Conservation (phyloP, 1,140 invertebrate species). For the Ostrea edulis region DNA sequence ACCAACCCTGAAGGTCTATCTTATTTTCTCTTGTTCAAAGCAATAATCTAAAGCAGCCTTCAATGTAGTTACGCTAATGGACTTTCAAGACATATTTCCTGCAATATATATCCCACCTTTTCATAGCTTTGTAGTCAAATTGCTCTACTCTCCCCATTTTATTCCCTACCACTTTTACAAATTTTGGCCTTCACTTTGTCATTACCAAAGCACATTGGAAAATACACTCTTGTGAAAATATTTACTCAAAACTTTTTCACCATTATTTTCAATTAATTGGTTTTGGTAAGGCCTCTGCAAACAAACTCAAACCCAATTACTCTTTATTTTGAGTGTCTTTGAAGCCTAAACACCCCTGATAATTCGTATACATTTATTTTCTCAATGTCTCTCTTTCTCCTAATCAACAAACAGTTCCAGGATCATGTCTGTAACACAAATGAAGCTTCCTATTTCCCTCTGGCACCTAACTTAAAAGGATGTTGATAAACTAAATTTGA, state of each 20-base stretch:
- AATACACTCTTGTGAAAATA: slow-evolving; percentile 37
- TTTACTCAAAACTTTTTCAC: slow-evolving; percentile 28
- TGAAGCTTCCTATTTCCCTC: slow-evolving; percentile 19
- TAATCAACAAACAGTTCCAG: slow-evolving; percentile 20
- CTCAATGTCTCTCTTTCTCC: slow-evolving; percentile 12
- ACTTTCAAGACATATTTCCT: slow-evolving; percentile 32
- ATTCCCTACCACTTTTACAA: slow-evolving; percentile 7
- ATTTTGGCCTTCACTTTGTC: slow-evolving; percentile 21
- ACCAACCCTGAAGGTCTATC: slow-evolving; percentile 23
- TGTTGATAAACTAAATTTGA: slow-evolving; percentile 38
- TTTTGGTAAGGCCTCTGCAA: slow-evolving; percentile 10
- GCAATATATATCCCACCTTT: slow-evolving; percentile 13
- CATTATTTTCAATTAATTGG: background rate
- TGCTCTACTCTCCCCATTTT: background rate
- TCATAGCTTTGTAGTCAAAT: slow-evolving; percentile 23
- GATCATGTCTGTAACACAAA: slow-evolving; percentile 22
- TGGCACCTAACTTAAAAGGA: slow-evolving; percentile 21
- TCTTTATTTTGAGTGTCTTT: slow-evolving; percentile 35
- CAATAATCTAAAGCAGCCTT: slow-evolving; percentile 26
- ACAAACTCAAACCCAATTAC: slow-evolving; percentile 33
- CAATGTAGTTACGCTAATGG: slow-evolving; percentile 19
- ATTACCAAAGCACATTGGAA: background rate
- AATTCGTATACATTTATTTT: slow-evolving; percentile 38
- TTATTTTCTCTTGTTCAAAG: slow-evolving; percentile 33
- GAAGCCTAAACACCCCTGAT: slow-evolving; percentile 33